Conservation (phyloP, 92 coral and sea anemone species). For the Micromussa lordhowensis region DNA sequence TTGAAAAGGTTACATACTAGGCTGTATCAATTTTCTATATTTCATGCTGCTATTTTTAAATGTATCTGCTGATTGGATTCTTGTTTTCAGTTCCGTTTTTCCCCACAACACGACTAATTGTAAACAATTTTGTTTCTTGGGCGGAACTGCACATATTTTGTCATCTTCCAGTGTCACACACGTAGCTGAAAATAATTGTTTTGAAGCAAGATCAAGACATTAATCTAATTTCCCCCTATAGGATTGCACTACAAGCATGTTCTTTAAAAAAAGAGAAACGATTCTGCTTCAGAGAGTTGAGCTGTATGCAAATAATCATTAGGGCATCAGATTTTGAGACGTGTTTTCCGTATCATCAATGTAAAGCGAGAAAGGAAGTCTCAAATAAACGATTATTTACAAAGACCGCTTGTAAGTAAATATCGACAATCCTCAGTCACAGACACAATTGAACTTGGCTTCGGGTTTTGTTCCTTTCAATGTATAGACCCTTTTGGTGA, state of each 20-base stretch:
- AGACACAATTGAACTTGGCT: not conserved
- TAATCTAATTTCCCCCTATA: not conserved
- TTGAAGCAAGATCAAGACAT: not conserved
- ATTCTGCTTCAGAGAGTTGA: not conserved
- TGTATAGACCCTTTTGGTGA: not conserved
- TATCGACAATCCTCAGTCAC: not conserved
- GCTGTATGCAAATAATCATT: not conserved
- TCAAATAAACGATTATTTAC: not conserved
- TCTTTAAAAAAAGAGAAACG: not conserved
- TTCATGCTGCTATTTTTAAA: not conserved
- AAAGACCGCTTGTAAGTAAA: not conserved
- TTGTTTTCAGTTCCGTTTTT: not conserved
- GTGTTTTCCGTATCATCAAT: not conserved
- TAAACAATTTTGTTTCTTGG: not conserved
- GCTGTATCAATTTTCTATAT: not conserved
- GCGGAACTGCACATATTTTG: not conserved
- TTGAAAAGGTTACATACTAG: not conserved
- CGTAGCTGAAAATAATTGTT: not conserved
- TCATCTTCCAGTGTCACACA: not conserved
- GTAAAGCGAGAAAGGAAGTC: not conserved
- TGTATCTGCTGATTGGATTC: not conserved
- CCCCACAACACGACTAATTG: not conserved
- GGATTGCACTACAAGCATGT: not conserved
- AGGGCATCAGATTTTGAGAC: not conserved
- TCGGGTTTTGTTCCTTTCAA: not conserved